Base-by-base conservation (phyloP, 2,113 vertebrate genomes). In the Anas platyrhynchos region DNA sequence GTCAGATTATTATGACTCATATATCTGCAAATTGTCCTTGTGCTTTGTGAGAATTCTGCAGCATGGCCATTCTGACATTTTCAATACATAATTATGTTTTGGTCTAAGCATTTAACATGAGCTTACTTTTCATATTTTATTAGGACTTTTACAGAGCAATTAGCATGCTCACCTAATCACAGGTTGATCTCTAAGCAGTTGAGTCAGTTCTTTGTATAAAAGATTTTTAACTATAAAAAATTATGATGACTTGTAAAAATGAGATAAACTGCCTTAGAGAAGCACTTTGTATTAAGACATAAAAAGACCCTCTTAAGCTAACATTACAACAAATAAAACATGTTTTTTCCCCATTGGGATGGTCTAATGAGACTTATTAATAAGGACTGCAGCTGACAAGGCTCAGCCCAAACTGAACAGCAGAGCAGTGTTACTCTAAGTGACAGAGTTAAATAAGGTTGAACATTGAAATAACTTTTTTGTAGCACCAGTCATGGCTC, bases 1-100 rank as follows among this genome's bases (percentile, higher is more conserved):
- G 18, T 68, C 73, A 82, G 67, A 65, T 20, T 65, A 52, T 50
- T 72, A 29, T 3, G 3, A 34, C 16, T 54, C 13, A 48, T 5
- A 56, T 13, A 78, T 63, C 68, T 74, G 44, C 22, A 81, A 55
- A 50, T 61, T 66, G 20, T 41, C 25, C 52, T n/a, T 44, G 22
- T 43, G 55, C 22, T 88, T 77, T 54, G 43, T 18, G 65, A 83
- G 34, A 80, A 59, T 59, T 79, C 48, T 77, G 25, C 63, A 69
- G 22, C 0, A 0, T 23, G 56, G 26, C 5, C 11, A 0, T 26
- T n/a, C 25, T 34, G 5, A 26, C 5, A 16, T 75, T 59, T 85
- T 71, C 52, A 75, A 31, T 11, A n/a, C 18, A 82, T 15, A 26
- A 11, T 31, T 77, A 34, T 21, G 38, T 31, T 86, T 55, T 55